Conservation (phyloP, 2,113 vertebrate genomes). For the Lynx canadensis region DNA sequence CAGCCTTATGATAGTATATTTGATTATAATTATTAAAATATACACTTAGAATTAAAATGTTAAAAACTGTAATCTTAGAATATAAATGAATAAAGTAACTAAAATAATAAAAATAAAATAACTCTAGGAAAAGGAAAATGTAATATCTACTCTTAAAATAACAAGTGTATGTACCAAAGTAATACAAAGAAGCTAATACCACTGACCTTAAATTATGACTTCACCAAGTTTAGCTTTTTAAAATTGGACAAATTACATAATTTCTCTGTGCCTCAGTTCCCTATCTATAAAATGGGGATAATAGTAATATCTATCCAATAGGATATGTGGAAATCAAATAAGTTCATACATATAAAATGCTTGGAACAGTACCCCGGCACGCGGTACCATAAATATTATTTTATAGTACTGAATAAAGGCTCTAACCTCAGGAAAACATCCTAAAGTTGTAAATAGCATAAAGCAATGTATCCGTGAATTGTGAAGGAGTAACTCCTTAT, state of each 20-base stretch:
- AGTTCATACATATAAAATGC: not conserved
- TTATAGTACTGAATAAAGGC: not conserved
- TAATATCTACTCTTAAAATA: slow-evolving; percentile 4
- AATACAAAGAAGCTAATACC: not conserved
- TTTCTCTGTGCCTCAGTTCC: not conserved
- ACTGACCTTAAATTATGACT: not conserved
- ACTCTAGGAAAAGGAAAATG: not conserved
- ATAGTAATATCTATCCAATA: not conserved
- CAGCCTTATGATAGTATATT: not conserved
- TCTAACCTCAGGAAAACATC: not conserved
- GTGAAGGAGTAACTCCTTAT: not conserved
- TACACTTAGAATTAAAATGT: not conserved
- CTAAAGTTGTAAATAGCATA: not conserved
- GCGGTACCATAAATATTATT: not conserved
- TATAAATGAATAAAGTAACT: slow-evolving; percentile 9
- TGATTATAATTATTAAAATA: not conserved
- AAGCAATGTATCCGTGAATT: not conserved
- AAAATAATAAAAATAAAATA: not conserved
- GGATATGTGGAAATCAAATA: not conserved
- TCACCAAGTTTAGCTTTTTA: not conserved
- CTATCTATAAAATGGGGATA: not conserved
- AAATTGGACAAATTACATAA: not conserved
- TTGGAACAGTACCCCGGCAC: not conserved
- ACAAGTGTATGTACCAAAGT: not conserved
- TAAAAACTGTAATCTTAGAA: not conserved